Evolutionary conservation across 1,140 invertebrate species (phyloP), one percentile per base, ranked within the genome.

Genomic region (Teleogryllus occipitalis): DNA sequence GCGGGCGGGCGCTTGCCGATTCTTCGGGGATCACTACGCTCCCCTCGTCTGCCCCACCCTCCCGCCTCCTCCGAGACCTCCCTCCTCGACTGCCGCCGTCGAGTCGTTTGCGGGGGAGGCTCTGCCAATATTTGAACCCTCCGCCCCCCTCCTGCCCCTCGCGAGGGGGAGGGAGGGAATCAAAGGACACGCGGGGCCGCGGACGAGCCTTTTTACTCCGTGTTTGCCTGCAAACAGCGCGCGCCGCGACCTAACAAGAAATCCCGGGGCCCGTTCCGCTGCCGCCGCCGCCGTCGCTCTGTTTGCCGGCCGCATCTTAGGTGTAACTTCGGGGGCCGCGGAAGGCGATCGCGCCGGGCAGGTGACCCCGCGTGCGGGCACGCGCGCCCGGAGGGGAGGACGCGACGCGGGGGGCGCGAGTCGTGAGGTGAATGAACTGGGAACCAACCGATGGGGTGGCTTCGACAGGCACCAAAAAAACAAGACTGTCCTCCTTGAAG

Each of bases 41-140:
- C 54, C 10, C 54, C 54, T 18, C 54, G 10, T 65, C 54, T 65
- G 1, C 27, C 27, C 27, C 27, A 39, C 27, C 27, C 27, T 39
- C 27, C 27, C 10, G 54, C 54, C 10, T 39, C 54, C 54, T 18
- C 54, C 54, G 10, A 10, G 10, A 65, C 54, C 54, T 39, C 27
- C 27, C 18, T 65, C 54, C 54, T 65, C 54, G 10, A 14, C 54
- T 10, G 10, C 54, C 18, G 54, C 10, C 18, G 10, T 18, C 10
- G 10, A 65, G 54, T 65, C 54, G 54, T 65, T 65, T 65, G 54
- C 54, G 54, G 54, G 54, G 54, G 54, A 14, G 54, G 10, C 54
- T 65, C 54, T 65, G 54, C 54, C 54, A 65, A 65, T 65, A 65
- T 65, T 65, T 65, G 54, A 65, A 65, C 54, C 54, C 54, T 65